Evolutionary conservation across 2,797 vertebrate species (phyloP).

Genomic region (Neostethus bicornis): DNA sequence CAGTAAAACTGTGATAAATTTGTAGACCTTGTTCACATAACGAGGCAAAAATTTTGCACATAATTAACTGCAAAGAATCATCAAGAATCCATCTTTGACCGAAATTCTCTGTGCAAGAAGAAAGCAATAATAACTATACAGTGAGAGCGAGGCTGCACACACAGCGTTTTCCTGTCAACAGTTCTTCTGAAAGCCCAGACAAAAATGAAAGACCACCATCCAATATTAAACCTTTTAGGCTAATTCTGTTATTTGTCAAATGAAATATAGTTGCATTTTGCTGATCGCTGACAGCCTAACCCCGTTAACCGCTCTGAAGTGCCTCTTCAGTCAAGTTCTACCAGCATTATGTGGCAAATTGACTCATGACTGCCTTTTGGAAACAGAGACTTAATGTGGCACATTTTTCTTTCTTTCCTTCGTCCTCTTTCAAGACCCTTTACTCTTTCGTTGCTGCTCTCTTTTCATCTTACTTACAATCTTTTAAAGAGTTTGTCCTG

Average conservation of each 20-base stretch:
- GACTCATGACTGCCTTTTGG: slow-evolving; percentile 79
- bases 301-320: slow-evolving; percentile 67
- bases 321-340: slow-evolving; percentile 70
- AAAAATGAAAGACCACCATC: slow-evolving; percentile 38
- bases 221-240: slow-evolving; percentile 39
- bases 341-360: slow-evolving; percentile 80
- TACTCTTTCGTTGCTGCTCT: slow-evolving; percentile 30
- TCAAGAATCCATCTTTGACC: background rate
- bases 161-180: slow-evolving; percentile 29
- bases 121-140: background rate
- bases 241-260: slow-evolving; percentile 70
- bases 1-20: background rate
- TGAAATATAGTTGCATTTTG: slow-evolving; percentile 65
- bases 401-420: slow-evolving; percentile 76
- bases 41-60: background rate
- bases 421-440: slow-evolving; percentile 44
- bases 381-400: slow-evolving; percentile 75
- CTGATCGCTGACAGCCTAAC: slow-evolving; percentile 66
- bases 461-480: slow-evolving; percentile 50
- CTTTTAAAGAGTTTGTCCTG: slow-evolving; percentile 57
- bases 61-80: background rate
- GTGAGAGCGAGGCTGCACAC: slow-evolving; percentile 3
- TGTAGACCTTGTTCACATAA: background rate
- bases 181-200: slow-evolving; percentile 23
- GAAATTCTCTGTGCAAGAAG: background rate